Conservation (phyloP, 2,113 vertebrate genomes). For the Sialia sialis region DNA sequence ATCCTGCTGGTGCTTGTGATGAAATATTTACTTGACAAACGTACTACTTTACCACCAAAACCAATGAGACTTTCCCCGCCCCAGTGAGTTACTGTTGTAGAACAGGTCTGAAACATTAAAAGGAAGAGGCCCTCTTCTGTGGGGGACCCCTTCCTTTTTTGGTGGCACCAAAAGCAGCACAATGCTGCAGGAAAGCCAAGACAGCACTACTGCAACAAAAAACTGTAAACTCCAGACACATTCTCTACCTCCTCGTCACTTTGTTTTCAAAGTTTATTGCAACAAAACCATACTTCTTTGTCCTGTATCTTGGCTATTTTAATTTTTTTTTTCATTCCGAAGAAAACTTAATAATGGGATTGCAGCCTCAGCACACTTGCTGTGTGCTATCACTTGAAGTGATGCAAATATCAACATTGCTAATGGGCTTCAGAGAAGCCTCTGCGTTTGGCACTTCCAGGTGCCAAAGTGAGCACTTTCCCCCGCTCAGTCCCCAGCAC, state of each 20-base stretch:
- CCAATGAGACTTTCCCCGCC: neutral
- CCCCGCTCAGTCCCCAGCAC: conserved; percentile 87
- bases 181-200: neutral
- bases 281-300: neutral
- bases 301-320: fast-evolving
- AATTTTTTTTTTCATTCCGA: fast-evolving
- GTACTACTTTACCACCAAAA: conserved; percentile 1
- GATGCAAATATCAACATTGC: neutral
- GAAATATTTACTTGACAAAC: conserved; percentile 51
- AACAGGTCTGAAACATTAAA: neutral
- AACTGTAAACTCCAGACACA: neutral
- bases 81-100: neutral
- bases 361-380: neutral
- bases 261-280: neutral
- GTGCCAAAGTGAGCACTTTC: neutral
- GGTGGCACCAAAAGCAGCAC: neutral
- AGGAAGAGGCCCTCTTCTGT: neutral
- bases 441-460: neutral
- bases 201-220: neutral
- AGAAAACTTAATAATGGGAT: neutral
- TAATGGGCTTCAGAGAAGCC: neutral
- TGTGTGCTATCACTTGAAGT: neutral
- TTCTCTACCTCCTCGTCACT: neutral
- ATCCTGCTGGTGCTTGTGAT: neutral
- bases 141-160: neutral